Conservation (phyloP, 2,888 invertebrate species). For the Esperia sulphurella region DNA sequence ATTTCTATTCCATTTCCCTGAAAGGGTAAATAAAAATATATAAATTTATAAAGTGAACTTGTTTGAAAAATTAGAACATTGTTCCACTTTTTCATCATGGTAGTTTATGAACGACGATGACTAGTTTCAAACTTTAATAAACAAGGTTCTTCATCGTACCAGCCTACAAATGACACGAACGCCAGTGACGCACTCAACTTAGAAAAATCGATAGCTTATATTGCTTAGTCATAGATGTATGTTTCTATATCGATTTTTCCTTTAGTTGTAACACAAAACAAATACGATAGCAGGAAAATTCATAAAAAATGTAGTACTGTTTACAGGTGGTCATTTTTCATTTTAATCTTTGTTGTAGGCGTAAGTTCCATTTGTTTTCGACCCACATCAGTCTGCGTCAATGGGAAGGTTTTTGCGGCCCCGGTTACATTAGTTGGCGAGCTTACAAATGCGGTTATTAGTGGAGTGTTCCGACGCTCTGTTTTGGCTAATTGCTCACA, state of each 20-base stretch:
- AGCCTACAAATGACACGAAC: slow-evolving; percentile 35
- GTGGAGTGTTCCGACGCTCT: slow-evolving; percentile 34
- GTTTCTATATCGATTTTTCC: not conserved
- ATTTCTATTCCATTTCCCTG: too few species aligned
- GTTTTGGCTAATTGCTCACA: slow-evolving; percentile 44
- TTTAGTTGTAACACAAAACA: not conserved
- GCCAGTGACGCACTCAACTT: slow-evolving; percentile 35
- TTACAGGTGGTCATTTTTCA: slow-evolving; percentile 33
- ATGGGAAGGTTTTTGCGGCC: slow-evolving; percentile 47
- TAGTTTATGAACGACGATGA: too few species aligned
- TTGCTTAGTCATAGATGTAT: slow-evolving; percentile 2
- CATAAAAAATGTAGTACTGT: slow-evolving; percentile 4
- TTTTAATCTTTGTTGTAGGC: slow-evolving; percentile 26
- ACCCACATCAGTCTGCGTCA: slow-evolving; percentile 47
- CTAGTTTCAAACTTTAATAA: too few species aligned
- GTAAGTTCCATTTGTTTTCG: slow-evolving; percentile 47
- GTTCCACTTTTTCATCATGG: too few species aligned
- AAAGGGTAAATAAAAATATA: too few species aligned
- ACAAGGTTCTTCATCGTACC: slow-evolving; percentile 26
- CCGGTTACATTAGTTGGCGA: slow-evolving; percentile 29
- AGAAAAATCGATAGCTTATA: slow-evolving; percentile 37
- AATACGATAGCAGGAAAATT: not conserved
- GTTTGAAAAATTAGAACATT: too few species aligned
- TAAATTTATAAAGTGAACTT: too few species aligned
- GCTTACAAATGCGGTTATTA: slow-evolving; percentile 36